Base-by-base conservation (phyloP, 2,888 invertebrate species). In the Tipula confusa region DNA sequence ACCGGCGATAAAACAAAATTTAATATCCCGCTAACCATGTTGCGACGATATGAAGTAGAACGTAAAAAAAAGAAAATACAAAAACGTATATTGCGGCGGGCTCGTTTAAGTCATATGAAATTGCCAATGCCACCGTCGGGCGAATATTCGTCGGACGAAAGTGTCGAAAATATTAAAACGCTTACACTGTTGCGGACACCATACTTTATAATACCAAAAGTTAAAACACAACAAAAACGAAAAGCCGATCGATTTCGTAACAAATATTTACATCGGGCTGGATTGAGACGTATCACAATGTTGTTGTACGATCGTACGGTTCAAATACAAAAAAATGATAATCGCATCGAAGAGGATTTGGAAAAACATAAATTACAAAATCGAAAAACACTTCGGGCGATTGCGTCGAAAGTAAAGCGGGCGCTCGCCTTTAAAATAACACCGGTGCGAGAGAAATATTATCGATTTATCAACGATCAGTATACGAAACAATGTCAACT, bases 1-100 rank as follows among this genome's bases (percentile, higher is more conserved):
- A 80, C 83, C 11, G 18, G 36, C 3, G 36, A 83, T 6, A 48
- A 81, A 29, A 84, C 84, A 38, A 84, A 84, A 48, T 85, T 83
- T 83, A 82, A 83, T 36, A 84, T 85, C 7, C 85, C 85, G 4
- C 29, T 82, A 9, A 84, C 84, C 5, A 85, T 85, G 85, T 83
- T 84, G 2, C 64, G 84, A 24, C 84, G 84, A 2, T 84, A 84
- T 2, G 11, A 83, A 28, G 43, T 13, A 7, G 15, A 83, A 2
- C 79, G 82, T 13, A 80, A 79, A 36, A 79, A 82, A 9, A 33
- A 80, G 11, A 31, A 79, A n/a, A 43, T 83, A 24, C 43, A 84
- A 79, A 48, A 83, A 3, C 79, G 43, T 28, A 33, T 84, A 18
- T 64, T 84, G 31, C 28, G 84, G 43, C 82, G 82, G 11, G 83